Base-by-base conservation (phyloP, 2,888 invertebrate genomes). In the Hemaris fuciformis region DNA sequence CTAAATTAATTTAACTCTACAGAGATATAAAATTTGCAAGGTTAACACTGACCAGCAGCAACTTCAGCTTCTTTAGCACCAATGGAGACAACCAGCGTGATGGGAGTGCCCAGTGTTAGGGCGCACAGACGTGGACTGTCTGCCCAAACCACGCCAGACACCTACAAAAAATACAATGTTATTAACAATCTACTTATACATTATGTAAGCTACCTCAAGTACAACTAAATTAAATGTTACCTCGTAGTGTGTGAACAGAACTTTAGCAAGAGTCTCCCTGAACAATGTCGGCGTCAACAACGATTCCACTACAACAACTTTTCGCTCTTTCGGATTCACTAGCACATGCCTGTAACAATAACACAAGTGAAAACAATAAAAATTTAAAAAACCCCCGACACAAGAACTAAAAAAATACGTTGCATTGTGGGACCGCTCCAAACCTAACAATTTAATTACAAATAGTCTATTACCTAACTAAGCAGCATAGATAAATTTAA, bases 241-340 rank as follows among this genome's bases (percentile, higher is more conserved):
- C 94, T 99, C 98, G 89, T 97, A 99, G 83, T 99, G 98, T 62
- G 94, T 93, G 81, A 98, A 99, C n/a, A 99, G 89, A 20, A 98
- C 98, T 84, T 96, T 96, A 0, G 98, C 98, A 8, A 99, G 89
- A 0, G 96, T 96, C 77, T 99, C 97, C 64, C 98, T 93, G 80
- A 98, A 96, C 61, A 95, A 85, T 0, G 97, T 96, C 95, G 96
- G 96, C 34, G 96, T 95, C 20, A 99, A 93, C 10, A 98, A 91
- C 3, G 98, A 98, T 87, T 99, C 99, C 20, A 99, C 96, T 31
- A 99, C 94, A 4, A 99, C 96, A 38, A 99, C 95, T 81, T 97
- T 96, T 22, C 98, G 94, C 76, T 98, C 99, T 86, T 99, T 98
- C 0, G 99, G 98, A 80, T 97, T 99, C 53, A 98, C 96, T 57